phyloP scores from a whole-genome alignment of 2,113 vertebrate genomes.

The Microtus pennsylvanicus region DNA sequence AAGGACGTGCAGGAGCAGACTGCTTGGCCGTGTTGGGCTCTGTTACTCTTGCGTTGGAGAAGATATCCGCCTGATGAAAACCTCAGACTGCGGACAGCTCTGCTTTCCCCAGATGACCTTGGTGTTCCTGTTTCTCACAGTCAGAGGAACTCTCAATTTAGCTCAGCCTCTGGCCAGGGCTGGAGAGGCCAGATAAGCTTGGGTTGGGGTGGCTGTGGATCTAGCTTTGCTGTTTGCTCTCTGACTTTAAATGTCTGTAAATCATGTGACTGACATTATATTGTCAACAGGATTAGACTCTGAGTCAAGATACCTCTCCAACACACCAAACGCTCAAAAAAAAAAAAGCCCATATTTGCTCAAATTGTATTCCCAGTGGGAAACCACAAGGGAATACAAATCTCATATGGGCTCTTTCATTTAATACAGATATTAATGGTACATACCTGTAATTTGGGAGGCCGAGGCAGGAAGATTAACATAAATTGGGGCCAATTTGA shows the following conservation, averaged over 20 bases:
- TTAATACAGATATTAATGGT: neutral
- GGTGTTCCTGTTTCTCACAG: neutral
- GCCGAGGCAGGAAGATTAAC: neutral
- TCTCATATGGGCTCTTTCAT: slow-evolving; percentile 3
- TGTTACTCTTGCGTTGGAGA: neutral
- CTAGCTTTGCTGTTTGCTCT: neutral
- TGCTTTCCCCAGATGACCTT: neutral
- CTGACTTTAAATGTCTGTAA: slow-evolving; percentile 49
- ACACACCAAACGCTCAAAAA: neutral
- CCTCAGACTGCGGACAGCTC: neutral
- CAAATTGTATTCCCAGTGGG: neutral
- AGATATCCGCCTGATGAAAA: neutral
- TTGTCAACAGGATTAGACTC: neutral
- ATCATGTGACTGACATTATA: neutral
- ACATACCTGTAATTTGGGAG: neutral
- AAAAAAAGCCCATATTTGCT: neutral
- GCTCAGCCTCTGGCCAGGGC: neutral
- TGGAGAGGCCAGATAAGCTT: slow-evolving; percentile 45
- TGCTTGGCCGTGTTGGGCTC: neutral
- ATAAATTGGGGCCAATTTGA: neutral
- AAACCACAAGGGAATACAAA: neutral
- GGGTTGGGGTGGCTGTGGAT: neutral
- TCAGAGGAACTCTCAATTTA: neutral
- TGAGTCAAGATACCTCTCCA: neutral
- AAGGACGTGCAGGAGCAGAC: neutral